Percentiles rank a stretch among this genome's conserved stretches.
Evolutionary conservation across 2,888 invertebrate genomes (phyloP).

Genomic region (Dione vanillae): DNA sequence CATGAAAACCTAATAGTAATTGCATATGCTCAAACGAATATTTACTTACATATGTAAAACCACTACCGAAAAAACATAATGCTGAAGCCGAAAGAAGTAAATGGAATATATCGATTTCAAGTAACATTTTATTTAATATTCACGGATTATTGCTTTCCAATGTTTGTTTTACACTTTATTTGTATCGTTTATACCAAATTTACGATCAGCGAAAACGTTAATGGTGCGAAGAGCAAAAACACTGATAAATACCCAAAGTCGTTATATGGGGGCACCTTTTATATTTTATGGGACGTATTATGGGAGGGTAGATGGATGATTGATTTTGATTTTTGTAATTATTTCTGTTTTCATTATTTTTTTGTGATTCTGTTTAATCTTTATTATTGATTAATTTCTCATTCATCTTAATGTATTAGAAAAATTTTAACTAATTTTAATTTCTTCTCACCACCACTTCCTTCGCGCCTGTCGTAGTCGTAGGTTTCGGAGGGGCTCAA

Average conservation of each 20-base stretch:
- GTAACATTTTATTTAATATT: conserved; percentile 26
- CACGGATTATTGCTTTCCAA: conserved; percentile 24
- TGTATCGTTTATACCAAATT: conserved; percentile 30
- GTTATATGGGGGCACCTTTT: conserved; percentile 16
- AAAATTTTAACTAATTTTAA: too few species aligned
- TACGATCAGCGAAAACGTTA: conserved; percentile 31
- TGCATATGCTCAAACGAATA: not conserved
- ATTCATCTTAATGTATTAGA: too few species aligned
- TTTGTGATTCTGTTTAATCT: too few species aligned
- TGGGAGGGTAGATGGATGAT: not conserved
- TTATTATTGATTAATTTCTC: too few species aligned
- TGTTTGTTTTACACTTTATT: conserved; percentile 28
- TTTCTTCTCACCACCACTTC: too few species aligned
- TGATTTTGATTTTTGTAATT: not conserved
- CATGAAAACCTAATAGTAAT: not conserved
- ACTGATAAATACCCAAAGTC: conserved; percentile 11
- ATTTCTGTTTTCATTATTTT: too few species aligned
- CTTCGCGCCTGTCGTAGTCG: too few species aligned
- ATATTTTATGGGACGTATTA: conserved; percentile 19
- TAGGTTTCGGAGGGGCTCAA: too few species aligned
- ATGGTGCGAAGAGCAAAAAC: conserved; percentile 27
- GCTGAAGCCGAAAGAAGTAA: not conserved
- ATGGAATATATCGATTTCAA: conserved; percentile 12
- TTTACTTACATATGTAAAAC: conserved; percentile 6
- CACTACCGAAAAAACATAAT: not conserved